Base-by-base conservation (phyloP, 2,888 invertebrate species). In the Cloeon dipterum region DNA sequence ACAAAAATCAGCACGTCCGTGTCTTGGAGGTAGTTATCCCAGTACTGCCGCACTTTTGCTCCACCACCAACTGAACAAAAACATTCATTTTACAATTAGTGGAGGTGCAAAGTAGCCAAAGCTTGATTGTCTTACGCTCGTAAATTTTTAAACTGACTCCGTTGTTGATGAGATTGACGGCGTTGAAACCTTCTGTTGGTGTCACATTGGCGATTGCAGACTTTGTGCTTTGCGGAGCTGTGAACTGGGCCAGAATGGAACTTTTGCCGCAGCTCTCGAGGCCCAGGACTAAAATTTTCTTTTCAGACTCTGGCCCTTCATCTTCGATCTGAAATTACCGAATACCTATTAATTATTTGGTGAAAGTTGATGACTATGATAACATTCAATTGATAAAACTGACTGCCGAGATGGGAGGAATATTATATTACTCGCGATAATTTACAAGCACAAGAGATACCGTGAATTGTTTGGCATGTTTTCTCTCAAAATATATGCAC, bases 1-100 rank as follows among this genome's bases (percentile, higher is more conserved):
- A 57, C 53, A 44, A 54, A 57, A 34, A 58, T 47, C 33, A 57
- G 42, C n/a, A 58, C 45, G 44, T 57, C 56, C n/a, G 56, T 56
- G 39, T 57, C 56, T 43, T 56, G 54, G 8, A 57, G 46, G 40
- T 56, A 57, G 38, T 52, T 55, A 16, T 46, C 46, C 57, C 57
- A 57, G 40, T 55, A 53, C 34, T 49, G 50, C 40, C 52, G 48
- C 8, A 51, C 50, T 10, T 48, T 49, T 32, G 51, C 51, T 10
- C 51, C 43, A 32, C 55, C 57, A 13, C 54, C 56, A 43, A 57
- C 56, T 57, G 40, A 10, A 42, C 44, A 39, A 37, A 20, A 39
- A 34, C 34, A 20, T 40, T 14, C 13, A 2, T 32, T 2, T 14
- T n/a, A 2, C n/a, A 32, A n/a, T 14, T 25, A 16, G 17, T 25